Evolutionary conservation across 2,797 vertebrate genomes (phyloP).

Genomic region (Phoebastria nigripes): DNA sequence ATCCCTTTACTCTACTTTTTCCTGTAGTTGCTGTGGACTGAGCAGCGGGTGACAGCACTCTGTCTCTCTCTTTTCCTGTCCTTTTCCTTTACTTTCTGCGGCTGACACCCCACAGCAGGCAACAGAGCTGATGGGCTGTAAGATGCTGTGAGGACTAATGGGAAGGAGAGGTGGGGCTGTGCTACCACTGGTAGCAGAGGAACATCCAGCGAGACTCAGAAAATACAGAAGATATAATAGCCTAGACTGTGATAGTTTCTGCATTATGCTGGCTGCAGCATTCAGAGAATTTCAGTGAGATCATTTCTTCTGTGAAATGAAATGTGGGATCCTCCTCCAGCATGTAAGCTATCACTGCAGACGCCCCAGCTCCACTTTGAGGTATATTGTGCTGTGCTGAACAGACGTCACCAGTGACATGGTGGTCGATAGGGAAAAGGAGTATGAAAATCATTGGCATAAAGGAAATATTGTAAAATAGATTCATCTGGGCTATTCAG

Average conservation of each 20-base stretch:
- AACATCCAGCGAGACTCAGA: neutral
- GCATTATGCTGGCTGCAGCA: neutral
- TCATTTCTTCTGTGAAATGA: neutral
- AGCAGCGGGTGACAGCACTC: neutral
- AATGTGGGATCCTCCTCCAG: neutral
- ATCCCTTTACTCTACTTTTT: neutral
- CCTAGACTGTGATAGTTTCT: neutral
- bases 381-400: neutral
- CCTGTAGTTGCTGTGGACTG: neutral
- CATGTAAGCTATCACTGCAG: neutral
- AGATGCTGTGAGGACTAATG: neutral
- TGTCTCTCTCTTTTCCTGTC: neutral
- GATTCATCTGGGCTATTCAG: neutral
- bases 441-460: neutral
- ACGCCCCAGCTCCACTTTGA: neutral
- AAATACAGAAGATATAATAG: neutral
- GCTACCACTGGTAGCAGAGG: neutral
- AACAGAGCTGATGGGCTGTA: neutral
- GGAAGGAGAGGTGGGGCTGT: neutral
- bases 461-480: neutral
- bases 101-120: neutral
- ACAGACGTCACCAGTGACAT: neutral
- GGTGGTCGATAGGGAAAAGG: neutral
- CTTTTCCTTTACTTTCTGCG: neutral
- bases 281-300: neutral